Conservation (phyloP, 2,797 vertebrate genomes). For the Peromyscus eremicus region DNA sequence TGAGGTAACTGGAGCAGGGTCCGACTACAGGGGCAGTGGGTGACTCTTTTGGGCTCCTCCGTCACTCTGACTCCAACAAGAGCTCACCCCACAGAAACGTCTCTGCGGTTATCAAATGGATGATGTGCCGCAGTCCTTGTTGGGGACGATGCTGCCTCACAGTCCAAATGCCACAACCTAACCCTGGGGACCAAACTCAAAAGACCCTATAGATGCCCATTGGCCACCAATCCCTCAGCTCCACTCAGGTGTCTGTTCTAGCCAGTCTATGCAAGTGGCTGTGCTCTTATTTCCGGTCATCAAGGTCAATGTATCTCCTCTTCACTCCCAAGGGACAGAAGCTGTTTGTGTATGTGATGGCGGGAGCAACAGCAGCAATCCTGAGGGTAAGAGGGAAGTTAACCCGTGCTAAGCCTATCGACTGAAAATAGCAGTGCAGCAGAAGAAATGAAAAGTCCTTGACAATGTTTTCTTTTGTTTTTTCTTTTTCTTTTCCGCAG, state of each 20-base stretch:
- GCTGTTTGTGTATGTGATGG: neutral
- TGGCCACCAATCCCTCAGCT: neutral
- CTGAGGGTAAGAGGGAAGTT: neutral
- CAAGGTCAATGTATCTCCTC: neutral
- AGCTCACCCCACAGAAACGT: neutral
- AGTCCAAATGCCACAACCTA: neutral
- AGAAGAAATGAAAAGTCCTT: neutral
- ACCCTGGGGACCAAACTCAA: neutral
- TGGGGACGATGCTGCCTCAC: too few species aligned
- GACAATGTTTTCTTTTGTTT: neutral
- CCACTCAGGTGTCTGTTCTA: neutral
- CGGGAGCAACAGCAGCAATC: neutral
- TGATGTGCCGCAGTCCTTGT: neutral
- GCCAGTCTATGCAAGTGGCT: fast-evolving
- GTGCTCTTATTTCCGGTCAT: neutral
- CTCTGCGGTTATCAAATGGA: neutral
- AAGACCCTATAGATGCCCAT: neutral
- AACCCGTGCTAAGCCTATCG: neutral
- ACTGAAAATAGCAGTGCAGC: neutral
- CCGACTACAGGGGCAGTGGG: neutral
- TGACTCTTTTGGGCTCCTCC: neutral
- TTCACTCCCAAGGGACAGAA: neutral
- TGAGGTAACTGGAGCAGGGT: neutral
- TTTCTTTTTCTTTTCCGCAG: too few species aligned
- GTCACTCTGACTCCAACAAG: neutral